These are phyloP conservation scores for Coelopa frigida DNA, from an alignment of 1,140 invertebrate species.

Conservation along the genomic window DNA sequence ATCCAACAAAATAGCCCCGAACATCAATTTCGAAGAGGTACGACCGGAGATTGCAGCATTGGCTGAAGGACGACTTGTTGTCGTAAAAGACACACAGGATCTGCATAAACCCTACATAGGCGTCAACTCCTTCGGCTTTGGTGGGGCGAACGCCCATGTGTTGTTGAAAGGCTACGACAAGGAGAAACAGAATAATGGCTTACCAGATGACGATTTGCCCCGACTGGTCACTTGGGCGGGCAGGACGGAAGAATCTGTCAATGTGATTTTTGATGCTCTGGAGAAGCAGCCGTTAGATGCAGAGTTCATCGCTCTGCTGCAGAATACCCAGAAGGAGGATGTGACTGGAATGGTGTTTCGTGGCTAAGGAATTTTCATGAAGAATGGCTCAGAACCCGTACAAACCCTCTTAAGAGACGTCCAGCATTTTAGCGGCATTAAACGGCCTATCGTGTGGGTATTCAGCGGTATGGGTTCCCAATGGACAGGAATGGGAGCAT, in stretches of 20 bases:
- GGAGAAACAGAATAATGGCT: constrained; percentile 48
- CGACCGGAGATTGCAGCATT: constrained; percentile 69
- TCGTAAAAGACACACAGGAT: constrained; percentile 58
- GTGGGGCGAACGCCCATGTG: constrained; percentile 68
- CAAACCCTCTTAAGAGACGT: constrained; percentile 46
- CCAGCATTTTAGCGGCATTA: constrained; percentile 53
- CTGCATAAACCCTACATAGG: constrained; percentile 56
- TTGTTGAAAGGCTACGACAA: constrained; percentile 56
- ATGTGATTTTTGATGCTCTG: constrained; percentile 58
- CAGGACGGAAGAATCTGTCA: constrained; percentile 58
- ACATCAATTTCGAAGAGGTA: constrained; percentile 67
- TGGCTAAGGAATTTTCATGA: constrained; percentile 50
- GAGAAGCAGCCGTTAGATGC: constrained; percentile 51
- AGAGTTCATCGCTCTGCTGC: constrained; percentile 52
- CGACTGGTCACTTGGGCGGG: constrained; percentile 52
- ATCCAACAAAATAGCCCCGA: constrained; percentile 65
- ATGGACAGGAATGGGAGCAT: constrained; percentile 75
- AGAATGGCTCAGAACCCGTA: constrained; percentile 46
- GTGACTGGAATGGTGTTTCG: constrained; percentile 52
- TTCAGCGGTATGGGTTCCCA: constrained; percentile 90
- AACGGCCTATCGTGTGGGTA: constrained; percentile 74
- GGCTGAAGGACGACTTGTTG: constrained; percentile 59
- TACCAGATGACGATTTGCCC: constrained; percentile 49
- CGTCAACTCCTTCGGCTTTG: constrained; percentile 82
- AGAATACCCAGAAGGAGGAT: constrained; percentile 50